A percentile compares a stretch with the other conserved stretches of the same genome.
These are phyloP conservation scores for Uropsilus gracilis DNA, from an alignment of 2,113 vertebrate genomes.

Conservation along the genomic window DNA sequence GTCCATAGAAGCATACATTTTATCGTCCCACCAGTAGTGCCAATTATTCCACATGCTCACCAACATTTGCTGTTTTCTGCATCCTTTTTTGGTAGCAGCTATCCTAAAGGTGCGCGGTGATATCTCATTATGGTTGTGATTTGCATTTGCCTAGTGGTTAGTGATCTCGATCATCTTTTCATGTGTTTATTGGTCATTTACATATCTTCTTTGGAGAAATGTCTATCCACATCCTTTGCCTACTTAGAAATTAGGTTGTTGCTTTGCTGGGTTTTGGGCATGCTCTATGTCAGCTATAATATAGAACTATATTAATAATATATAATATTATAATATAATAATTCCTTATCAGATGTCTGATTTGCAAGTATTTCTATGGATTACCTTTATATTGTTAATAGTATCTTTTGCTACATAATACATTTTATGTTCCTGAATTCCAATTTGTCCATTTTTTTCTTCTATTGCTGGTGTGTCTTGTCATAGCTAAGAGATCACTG, in stretches of 20 bases:
- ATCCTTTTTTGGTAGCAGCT: neutral
- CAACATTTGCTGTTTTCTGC: neutral
- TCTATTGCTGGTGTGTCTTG: neutral
- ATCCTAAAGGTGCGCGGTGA: neutral
- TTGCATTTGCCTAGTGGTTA: neutral
- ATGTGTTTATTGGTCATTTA: neutral
- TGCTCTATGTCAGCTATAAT: neutral
- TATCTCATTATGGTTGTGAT: neutral
- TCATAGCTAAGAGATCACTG: constrained; percentile 3
- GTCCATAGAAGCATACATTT: neutral
- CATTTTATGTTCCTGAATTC: neutral
- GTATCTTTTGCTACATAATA: neutral
- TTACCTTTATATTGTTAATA: neutral
- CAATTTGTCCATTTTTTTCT: neutral
- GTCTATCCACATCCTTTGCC: neutral
- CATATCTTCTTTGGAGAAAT: neutral
- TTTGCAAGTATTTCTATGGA: neutral
- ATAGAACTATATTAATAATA: no score
- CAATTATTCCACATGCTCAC: neutral
- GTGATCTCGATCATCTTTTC: neutral
- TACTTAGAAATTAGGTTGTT: neutral
- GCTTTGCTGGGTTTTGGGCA: neutral
- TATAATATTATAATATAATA: no score
- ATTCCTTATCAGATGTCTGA: neutral
- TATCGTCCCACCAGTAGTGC: neutral